phyloP scores from a whole-genome alignment of 2,888 invertebrate species.

The Drosophila tanythrix region DNA sequence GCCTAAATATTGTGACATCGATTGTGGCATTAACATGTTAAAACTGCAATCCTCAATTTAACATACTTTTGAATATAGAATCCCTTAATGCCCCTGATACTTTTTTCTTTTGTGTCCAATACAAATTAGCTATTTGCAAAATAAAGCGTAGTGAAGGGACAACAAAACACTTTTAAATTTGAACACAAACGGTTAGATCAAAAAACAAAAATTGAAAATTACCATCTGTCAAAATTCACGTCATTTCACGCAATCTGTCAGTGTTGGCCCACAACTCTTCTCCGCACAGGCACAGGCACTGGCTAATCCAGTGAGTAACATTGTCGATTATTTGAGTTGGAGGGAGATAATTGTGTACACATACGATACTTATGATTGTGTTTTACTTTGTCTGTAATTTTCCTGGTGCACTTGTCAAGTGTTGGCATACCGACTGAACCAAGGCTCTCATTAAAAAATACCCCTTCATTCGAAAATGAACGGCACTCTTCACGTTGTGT shows the following conservation, averaged over 20 bases:
- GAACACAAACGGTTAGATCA: conserved; percentile 80
- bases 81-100: conserved; percentile 50
- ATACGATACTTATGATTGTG: conserved; percentile 56
- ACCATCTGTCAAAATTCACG: conserved; percentile 85
- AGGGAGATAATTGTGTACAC: conserved; percentile 58
- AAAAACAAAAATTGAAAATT: conserved; percentile 81
- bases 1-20: conserved; percentile 82
- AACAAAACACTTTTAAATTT: conserved; percentile 75
- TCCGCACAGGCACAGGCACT: conserved; percentile 39
- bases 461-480: conserved; percentile 46
- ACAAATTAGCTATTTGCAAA: conserved; percentile 78
- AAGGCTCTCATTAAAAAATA: conserved; percentile 68
- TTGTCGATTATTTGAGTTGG: conserved; percentile 46
- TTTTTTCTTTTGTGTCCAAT: conserved; percentile 52
- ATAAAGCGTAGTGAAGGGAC: conserved; percentile 67
- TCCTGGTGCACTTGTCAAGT: conserved; percentile 73
- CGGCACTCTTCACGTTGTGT: conserved; percentile 8
- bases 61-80: conserved; percentile 44
- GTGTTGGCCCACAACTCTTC: conserved; percentile 33
- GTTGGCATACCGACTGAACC: conserved; percentile 72
- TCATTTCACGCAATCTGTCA: conserved; percentile 61
- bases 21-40: conserved; percentile 57
- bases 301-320: conserved; percentile 59
- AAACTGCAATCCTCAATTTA: conserved; percentile 57
- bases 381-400: conserved; percentile 46